Conservation (phyloP, 2,113 vertebrate genomes). For the Ceyx margarethae region DNA sequence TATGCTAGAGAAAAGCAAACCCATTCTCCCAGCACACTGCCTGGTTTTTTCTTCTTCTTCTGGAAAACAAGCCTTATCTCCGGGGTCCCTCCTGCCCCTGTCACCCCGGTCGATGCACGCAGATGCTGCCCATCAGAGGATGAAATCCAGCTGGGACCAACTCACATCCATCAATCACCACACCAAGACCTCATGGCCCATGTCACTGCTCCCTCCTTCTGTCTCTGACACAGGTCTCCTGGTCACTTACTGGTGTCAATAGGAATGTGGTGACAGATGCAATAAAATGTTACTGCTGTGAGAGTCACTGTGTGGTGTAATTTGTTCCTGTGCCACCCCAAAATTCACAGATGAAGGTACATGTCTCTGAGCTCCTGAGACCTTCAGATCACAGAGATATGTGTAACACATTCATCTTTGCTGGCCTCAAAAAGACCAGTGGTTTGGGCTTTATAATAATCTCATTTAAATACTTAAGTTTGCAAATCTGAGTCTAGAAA, state of each 20-base stretch:
- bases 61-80: neutral
- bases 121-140: accelerated
- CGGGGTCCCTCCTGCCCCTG: neutral
- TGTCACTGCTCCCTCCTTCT: neutral
- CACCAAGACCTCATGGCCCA: neutral
- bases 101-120: accelerated
- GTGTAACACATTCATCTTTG: neutral
- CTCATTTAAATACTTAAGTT: accelerated
- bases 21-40: neutral
- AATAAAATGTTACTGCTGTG: neutral
- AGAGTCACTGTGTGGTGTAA: neutral
- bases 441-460: neutral
- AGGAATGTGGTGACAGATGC: accelerated
- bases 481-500: neutral
- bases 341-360: neutral
- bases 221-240: neutral
- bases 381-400: accelerated
- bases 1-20: neutral
- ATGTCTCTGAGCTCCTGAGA: accelerated
- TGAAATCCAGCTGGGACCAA: neutral
- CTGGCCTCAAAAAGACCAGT: neutral
- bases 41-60: neutral
- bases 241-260: neutral
- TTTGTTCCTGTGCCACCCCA: neutral
- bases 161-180: accelerated